A percentile compares a stretch with the other conserved stretches of the same genome.
Evolutionary conservation across 2,113 vertebrate species (phyloP).

Genomic region (Boleophthalmus pectinirostris): DNA sequence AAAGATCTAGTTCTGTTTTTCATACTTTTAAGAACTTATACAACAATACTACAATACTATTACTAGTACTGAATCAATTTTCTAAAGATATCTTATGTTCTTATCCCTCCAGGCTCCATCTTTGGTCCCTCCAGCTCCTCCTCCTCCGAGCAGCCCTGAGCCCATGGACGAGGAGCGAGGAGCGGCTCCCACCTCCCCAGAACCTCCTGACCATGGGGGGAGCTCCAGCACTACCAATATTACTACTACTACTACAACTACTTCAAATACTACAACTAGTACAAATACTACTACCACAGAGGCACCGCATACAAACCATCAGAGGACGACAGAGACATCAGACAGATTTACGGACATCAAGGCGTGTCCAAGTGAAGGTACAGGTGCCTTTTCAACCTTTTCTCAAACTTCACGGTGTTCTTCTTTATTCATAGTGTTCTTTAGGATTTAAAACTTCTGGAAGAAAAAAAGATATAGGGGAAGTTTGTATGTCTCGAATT

Average conservation of each 20-base stretch:
- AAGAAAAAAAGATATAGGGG: too few relatives aligned
- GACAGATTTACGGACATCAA: slow-evolving; percentile 20
- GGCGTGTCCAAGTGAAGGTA: slow-evolving; percentile 51
- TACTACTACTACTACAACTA: not conserved
- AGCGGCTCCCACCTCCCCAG: slow-evolving; percentile 54
- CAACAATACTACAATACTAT: too few relatives aligned
- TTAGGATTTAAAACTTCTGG: too few relatives aligned
- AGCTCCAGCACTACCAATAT: not conserved
- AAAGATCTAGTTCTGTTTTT: too few relatives aligned
- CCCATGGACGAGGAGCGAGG: slow-evolving; percentile 73
- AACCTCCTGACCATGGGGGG: slow-evolving; percentile 62
- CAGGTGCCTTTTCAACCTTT: not conserved
- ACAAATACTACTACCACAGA: slow-evolving; percentile 12
- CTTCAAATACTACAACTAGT: not conserved
- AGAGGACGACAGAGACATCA: slow-evolving; percentile 27
- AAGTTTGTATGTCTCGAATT: too few relatives aligned
- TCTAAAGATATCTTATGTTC: not conserved
- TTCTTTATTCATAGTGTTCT: too few relatives aligned
- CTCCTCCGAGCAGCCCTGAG: slow-evolving; percentile 49
- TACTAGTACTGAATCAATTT: too few relatives aligned
- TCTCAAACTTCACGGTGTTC: too few relatives aligned
- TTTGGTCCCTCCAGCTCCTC: slow-evolving; percentile 46
- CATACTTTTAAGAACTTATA: too few relatives aligned
- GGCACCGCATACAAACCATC: slow-evolving; percentile 15
- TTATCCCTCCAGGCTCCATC: slow-evolving; percentile 43